These are phyloP conservation scores for Phortica variegata DNA, from an alignment of 1,140 invertebrate genomes.

Conservation along the genomic window DNA sequence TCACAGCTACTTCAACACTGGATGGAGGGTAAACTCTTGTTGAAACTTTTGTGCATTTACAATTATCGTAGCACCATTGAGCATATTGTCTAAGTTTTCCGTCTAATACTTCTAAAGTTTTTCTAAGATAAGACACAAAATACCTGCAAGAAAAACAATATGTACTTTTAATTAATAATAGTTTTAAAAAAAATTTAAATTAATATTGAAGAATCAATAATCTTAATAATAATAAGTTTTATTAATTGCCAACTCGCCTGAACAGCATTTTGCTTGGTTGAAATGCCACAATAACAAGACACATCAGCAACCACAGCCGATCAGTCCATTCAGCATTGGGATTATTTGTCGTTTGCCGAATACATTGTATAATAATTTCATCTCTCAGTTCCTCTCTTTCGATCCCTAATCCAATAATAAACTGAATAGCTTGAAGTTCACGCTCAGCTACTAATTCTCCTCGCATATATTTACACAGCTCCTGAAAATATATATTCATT, in stretches of 20 bases:
- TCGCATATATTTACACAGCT: slow-evolving; percentile 82
- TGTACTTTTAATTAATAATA: not conserved
- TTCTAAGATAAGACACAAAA: slow-evolving; percentile 76
- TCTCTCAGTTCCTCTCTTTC: slow-evolving; percentile 86
- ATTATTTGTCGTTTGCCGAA: slow-evolving; percentile 83
- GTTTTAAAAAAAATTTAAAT: slow-evolving; percentile 51
- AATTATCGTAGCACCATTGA: slow-evolving; percentile 92
- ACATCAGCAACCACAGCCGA: slow-evolving; percentile 85
- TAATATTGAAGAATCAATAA: too few species aligned
- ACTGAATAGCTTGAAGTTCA: slow-evolving; percentile 80
- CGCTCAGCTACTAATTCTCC: slow-evolving; percentile 82
- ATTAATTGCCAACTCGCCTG: slow-evolving; percentile 62
- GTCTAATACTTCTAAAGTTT: slow-evolving; percentile 67
- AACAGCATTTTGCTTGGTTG: slow-evolving; percentile 84
- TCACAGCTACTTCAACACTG: slow-evolving; percentile 88
- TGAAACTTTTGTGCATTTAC: slow-evolving; percentile 80
- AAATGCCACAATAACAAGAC: slow-evolving; percentile 86
- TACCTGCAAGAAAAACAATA: slow-evolving; percentile 57
- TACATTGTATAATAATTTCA: slow-evolving; percentile 87
- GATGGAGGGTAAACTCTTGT: slow-evolving; percentile 84
- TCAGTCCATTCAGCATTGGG: slow-evolving; percentile 78
- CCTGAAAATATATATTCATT: slow-evolving; percentile 61
- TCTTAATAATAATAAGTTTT: not conserved
- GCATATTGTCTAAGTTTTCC: slow-evolving; percentile 81
- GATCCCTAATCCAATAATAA: slow-evolving; percentile 80